Conservation (phyloP, 2,797 vertebrate species). For the Cheirogaleus major region DNA sequence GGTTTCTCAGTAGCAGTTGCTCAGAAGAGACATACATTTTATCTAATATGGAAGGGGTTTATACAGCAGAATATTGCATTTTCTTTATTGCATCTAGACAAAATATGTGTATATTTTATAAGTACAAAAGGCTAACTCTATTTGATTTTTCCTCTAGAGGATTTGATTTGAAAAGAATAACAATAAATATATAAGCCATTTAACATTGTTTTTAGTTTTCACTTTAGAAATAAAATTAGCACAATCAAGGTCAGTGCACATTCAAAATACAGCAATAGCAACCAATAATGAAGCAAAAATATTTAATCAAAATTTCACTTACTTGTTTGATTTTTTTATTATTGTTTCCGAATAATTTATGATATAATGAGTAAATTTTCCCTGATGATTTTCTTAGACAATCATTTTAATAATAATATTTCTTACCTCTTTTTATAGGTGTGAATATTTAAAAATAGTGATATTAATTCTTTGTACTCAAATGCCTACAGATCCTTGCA, state of each 20-base stretch:
- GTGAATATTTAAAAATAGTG: background rate
- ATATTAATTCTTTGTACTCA: background rate
- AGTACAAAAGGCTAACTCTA: slow-evolving; percentile 34
- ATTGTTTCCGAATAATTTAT: background rate
- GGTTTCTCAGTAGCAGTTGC: slow-evolving; percentile 25
- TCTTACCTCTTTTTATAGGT: background rate
- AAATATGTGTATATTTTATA: slow-evolving; percentile 36
- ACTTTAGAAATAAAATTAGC: background rate
- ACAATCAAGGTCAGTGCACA: background rate
- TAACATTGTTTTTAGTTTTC: background rate
- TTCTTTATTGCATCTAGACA: slow-evolving; percentile 57
- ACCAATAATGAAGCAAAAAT: background rate
- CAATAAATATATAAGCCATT: slow-evolving; percentile 58
- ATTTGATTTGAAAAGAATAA: background rate
- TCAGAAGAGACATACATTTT: slow-evolving; percentile 68
- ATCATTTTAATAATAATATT: background rate
- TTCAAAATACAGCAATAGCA: background rate
- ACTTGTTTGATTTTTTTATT: slow-evolving; percentile 4
- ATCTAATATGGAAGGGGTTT: slow-evolving; percentile 59
- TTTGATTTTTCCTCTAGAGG: slow-evolving; percentile 52
- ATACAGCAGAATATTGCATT: slow-evolving; percentile 57
- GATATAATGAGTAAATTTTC: background rate
- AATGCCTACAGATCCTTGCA: background rate
- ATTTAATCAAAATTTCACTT: slow-evolving; percentile 5
- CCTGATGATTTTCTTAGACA: background rate